Percentiles rank a stretch among this genome's conserved stretches.
Evolutionary conservation across 2,797 vertebrate genomes (phyloP).

Genomic region (Alauda arvensis): DNA sequence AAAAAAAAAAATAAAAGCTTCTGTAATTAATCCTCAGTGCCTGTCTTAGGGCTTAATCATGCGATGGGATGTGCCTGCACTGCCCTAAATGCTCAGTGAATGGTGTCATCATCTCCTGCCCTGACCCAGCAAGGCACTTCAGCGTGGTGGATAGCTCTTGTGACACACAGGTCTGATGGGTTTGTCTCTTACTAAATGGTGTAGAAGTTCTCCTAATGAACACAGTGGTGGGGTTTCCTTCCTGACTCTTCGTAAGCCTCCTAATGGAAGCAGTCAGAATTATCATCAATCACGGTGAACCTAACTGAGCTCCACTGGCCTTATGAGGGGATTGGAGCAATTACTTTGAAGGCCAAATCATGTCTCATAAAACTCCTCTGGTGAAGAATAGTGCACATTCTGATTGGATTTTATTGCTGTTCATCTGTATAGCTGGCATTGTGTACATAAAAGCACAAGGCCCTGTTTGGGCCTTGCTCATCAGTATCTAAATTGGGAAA

Average conservation of each 20-base stretch:
- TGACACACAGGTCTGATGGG: not conserved
- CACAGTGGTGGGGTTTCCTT: not conserved
- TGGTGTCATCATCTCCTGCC: not conserved
- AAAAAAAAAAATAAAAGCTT: not conserved
- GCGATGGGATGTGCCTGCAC: not conserved
- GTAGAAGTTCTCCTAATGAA: not conserved
- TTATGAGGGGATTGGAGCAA: not conserved
- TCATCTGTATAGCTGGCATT: not conserved
- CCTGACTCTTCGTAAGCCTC: not conserved
- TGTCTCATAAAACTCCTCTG: not conserved
- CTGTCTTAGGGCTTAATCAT: not conserved
- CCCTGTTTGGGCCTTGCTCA: not conserved
- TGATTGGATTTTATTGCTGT: not conserved
- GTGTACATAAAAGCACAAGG: not conserved
- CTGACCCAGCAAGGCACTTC: not conserved
- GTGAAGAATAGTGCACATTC: not conserved
- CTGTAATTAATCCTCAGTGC: not conserved
- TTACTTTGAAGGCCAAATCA: not conserved
- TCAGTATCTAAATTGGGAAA: not conserved
- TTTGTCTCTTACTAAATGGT: not conserved
- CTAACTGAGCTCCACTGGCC: not conserved
- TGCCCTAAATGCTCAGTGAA: conserved; percentile 34
- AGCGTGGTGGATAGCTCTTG: not conserved
- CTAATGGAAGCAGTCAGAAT: not conserved
- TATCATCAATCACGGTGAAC: not conserved